Base-by-base conservation (phyloP, 1,140 invertebrate species). In the Amyelois transitella region DNA sequence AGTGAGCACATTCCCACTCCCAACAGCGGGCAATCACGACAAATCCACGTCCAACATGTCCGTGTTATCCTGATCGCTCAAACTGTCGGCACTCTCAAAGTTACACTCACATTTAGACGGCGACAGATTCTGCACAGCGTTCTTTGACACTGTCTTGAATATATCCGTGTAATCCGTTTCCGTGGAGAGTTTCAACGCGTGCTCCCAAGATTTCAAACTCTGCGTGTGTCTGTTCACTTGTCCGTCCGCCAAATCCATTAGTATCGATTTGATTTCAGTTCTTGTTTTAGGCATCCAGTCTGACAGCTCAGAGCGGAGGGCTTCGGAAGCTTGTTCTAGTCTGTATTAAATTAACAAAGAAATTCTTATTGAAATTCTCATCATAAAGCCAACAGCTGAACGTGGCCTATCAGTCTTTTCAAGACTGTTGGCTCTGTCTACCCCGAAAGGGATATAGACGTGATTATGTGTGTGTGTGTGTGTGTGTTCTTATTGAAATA, bases 91-190 rank as follows among this genome's bases (percentile, higher is more conserved):
- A 22, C 62, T 72, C 4, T 77, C 74, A 5, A 77, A 52, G 38
- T 80, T 73, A 5, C 59, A 25, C 7, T 81, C 77, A 24, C 70
- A 76, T 52, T 72, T 77, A 0, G 77, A 74, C 0, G 81, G 78
- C 0, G 80, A 79, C 0, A 83, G 58, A 12, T 85, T 84, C 20
- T 79, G 81, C 1, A 86, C 75, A 7, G 80, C 81, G 0, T 60
- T 74, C 61, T 77, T 82, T 4, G 84, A 83, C 10, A 85, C 84
- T 0, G 84, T 87, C 53, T 87, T 81, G 60, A 87, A 85, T 18
- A 85, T 48, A 14, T 84, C 68, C 0, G 60, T 61, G 2, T 72
- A 53, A 24, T 80, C 68, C 1, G 75, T 45, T 6, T 83, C 78
- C 0, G 74, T 70, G 12, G 78, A 70, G 1, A 83, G 59, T 20